Evolutionary conservation across 2,113 vertebrate genomes (phyloP).

Genomic region (Rhizomys pruinosus): DNA sequence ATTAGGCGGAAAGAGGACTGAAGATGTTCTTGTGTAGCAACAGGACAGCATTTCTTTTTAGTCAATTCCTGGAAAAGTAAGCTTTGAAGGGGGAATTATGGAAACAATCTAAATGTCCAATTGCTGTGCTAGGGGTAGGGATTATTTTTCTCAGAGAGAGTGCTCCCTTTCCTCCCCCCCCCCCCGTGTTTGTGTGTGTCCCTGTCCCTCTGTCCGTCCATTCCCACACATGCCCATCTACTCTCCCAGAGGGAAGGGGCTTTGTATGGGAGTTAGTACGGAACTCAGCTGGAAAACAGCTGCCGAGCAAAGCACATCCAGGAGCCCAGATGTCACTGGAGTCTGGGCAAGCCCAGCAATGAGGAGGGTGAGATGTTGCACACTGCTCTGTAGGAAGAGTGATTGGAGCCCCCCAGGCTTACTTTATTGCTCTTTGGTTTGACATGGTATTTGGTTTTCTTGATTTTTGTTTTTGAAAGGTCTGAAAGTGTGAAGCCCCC

Average conservation of each 20-base stretch:
- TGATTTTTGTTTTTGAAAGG: conserved; percentile 66
- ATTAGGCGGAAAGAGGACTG: conserved; percentile 87
- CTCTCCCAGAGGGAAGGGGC: conserved; percentile 14
- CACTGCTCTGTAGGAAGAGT: conserved; percentile 55
- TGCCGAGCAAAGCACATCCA: conserved; percentile 85
- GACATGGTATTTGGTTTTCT: conserved; percentile 70
- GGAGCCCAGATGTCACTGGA: conserved; percentile 74
- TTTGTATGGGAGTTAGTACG: conserved; percentile 69
- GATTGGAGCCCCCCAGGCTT: conserved; percentile 70
- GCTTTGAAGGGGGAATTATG: conserved; percentile 81
- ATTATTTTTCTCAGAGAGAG: conserved; percentile 63
- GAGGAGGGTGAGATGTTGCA: conserved; percentile 75
- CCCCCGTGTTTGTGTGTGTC: too few species aligned
- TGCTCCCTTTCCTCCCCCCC: too few species aligned
- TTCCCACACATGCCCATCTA: background rate
- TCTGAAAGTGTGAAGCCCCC: conserved; percentile 74
- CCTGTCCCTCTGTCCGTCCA: background rate
- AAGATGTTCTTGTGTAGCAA: conserved; percentile 79
- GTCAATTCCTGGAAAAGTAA: conserved; percentile 82
- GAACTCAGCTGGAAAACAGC: conserved; percentile 79
- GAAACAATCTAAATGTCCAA: conserved; percentile 83
- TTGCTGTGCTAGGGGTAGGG: conserved; percentile 84
- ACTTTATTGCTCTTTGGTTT: conserved; percentile 78
- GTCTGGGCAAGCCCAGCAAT: conserved; percentile 75
- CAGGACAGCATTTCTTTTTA: conserved; percentile 81